Base-by-base conservation (phyloP, 2,797 vertebrate genomes). In the Etheostoma nigrum region DNA sequence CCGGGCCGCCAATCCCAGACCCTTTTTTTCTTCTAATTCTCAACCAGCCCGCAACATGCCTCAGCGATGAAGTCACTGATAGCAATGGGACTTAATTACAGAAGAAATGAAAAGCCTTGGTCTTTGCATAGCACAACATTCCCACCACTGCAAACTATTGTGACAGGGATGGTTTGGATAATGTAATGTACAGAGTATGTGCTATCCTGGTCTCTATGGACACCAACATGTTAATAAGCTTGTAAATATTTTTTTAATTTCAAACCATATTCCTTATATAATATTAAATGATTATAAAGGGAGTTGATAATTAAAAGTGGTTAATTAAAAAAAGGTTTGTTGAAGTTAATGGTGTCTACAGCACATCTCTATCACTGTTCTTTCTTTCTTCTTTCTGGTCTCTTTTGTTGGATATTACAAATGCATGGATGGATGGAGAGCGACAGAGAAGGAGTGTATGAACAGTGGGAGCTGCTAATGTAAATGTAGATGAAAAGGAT, bases 31-130 rank as follows among this genome's bases (percentile, higher is more conserved):
- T 74, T 67, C 45, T 71, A 57, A 59, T 75, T 76, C 71, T 78
- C 40, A 51, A 45, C 33, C 73, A 72, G 62, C 67, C n/a, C 4
- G 18, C 75, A 83, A 86, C 79, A 86, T 44, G 72, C 88, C 84
- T 88, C 59, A 25, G 76, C 25, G 85, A 86, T 83, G 67, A 86
- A 81, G 87, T 79, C 51, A 67, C 47, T 73, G 73, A 75, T 66
- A 75, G 63, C 49, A 71, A 76, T 67, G 75, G 75, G 78, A 88
- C 81, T 84, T 89, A 80, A 92, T 92, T 93, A 88, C 78, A 85
- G 89, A 89, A 78, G 51, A 54, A 82, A 72, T 84, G 57, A 86
- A 85, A 86, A 70, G 54, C 75, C 76, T 87, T 52, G 16, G 63
- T 67, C 63, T 70, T 84, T 79, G 70, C 60, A 55, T 72, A 55